A percentile compares a stretch with the other conserved stretches of the same genome.
Conservation (phyloP, 2,888 invertebrate genomes). For the Macrophya annulata region DNA sequence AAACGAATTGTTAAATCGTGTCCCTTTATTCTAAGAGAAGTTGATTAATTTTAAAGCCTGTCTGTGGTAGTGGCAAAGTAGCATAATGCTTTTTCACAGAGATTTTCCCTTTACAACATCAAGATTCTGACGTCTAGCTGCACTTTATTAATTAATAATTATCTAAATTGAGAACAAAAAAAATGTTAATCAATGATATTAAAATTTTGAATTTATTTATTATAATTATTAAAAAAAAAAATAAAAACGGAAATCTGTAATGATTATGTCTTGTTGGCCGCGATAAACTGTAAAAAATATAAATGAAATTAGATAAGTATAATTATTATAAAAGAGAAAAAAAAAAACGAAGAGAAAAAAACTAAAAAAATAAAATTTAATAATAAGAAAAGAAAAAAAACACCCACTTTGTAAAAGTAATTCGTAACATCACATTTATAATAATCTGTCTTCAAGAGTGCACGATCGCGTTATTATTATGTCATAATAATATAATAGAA, state of each 20-base stretch:
- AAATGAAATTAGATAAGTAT: slow-evolving; percentile 1
- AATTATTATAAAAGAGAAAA: neutral
- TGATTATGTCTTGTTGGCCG: slow-evolving; percentile 9
- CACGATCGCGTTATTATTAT: slow-evolving; percentile 58
- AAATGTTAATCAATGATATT: neutral
- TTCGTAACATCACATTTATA: slow-evolving; percentile 62
- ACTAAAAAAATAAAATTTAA: neutral
- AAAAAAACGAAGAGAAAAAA: neutral
- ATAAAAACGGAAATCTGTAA: neutral
- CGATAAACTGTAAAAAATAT: neutral
- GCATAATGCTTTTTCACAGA: slow-evolving; percentile 31
- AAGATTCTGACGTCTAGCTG: neutral
- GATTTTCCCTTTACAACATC: neutral
- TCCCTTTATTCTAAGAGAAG: slow-evolving; percentile 29
- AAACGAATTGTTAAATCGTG: slow-evolving; percentile 25
- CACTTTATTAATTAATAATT: neutral
- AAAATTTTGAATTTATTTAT: slow-evolving; percentile 2
- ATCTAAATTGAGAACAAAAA: neutral
- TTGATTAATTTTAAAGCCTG: slow-evolving; percentile 52
- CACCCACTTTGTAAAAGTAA: slow-evolving; percentile 61
- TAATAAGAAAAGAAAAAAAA: neutral
- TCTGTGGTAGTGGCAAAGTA: slow-evolving; percentile 56
- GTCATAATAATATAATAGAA: slow-evolving; percentile 58
- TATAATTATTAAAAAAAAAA: neutral
- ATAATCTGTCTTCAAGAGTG: slow-evolving; percentile 58